Base-by-base conservation (phyloP, 2,797 vertebrate genomes). In the Hephaestus fuliginosus region DNA sequence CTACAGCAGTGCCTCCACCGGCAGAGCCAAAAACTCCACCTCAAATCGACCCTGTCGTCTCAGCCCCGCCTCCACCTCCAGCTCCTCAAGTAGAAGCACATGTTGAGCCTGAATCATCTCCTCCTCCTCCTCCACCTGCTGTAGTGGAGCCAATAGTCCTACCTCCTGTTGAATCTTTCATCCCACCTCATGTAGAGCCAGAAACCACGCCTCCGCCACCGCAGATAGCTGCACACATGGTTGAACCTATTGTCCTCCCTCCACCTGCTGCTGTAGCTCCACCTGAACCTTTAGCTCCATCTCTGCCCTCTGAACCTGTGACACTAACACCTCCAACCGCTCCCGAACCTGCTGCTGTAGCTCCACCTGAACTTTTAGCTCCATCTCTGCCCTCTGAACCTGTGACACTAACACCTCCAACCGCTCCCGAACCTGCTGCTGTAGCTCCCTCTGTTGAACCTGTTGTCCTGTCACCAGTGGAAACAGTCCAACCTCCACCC, bases 111-210 rank as follows among this genome's bases (percentile, higher is more conserved):
- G 61, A 57, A 52, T 51, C 67, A 57, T 48, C 57, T 8, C 49
- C 49, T 55, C 61, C 71, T 75, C 46, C 70, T 25, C 60, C 70
- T 15, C 48, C 80, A 28, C 43, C 71, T 25, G 56, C 70, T 39
- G 53, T 65, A 39, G 33, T 20, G 33, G 78, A 89, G n/a, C 62
- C 80, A 56, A 18, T 85, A 33, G 52, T 73, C 36, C 41, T 60
- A 0, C 56, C 72, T 73, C 15, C 80, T 44, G 39, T 73, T 72
- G 75, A 88, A 69, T 36, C 80, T 11, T 28, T 82, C 4, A 25
- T 49, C 25, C 61, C 48, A 20, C 25, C 65, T 55, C 70, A 1
- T 22, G 41, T 63, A 39, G 70, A 87, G 13, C 33, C 76, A 82
- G 74, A 84, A 70, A 28, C 41, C 3, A 52, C 2, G 1, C 17